Base-by-base conservation (phyloP, 1,140 invertebrate species). In the Mamestra configurata region DNA sequence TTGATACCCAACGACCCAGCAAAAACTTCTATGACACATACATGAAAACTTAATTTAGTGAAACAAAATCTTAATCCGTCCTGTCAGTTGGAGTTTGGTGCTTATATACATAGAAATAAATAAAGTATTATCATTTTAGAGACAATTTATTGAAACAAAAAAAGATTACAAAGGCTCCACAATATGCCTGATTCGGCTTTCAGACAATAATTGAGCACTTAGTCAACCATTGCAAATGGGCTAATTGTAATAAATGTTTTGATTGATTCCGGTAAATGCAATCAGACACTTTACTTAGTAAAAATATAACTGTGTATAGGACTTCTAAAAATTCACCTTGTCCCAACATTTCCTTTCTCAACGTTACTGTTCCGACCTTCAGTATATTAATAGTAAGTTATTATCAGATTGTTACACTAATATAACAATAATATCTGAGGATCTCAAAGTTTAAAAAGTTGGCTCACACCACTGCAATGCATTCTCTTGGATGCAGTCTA, bases 391-490 rank as follows among this genome's bases (percentile, higher is more conserved):
- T 22, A 68, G 40, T 64, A 8, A 8, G 64, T 68, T 68, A 46
- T 46, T 46, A 68, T 68, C 64, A 49, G 64, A 68, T 68, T 46
- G 64, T 68, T 24, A 68, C 64, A 68, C 20, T 68, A 46, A 27
- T 49, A 68, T 68, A 64, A 64, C 59, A 64, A 64, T 64, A 68
- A 46, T 68, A 68, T 68, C 64, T 68, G 11, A 49, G 46, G 40
- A 24, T 68, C 40, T 61, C n/a, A 15, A n/a, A 13, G 59, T 31
- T 59, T 20, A 20, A 64, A 64, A 64, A 64, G n/a, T 64, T 64
- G 53, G 53, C 18, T n/a, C n/a, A 64, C 35, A 18, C n/a, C 35
- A 64, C n/a, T 37, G n/a, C 3, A 20, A 31, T 64, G 59, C 59
- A 64, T 6, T 20, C 31, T 64, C 35, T 20, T 64, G 35, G 20